phyloP scores from a whole-genome alignment of 2,888 invertebrate species.

The Melolontha melolontha region DNA sequence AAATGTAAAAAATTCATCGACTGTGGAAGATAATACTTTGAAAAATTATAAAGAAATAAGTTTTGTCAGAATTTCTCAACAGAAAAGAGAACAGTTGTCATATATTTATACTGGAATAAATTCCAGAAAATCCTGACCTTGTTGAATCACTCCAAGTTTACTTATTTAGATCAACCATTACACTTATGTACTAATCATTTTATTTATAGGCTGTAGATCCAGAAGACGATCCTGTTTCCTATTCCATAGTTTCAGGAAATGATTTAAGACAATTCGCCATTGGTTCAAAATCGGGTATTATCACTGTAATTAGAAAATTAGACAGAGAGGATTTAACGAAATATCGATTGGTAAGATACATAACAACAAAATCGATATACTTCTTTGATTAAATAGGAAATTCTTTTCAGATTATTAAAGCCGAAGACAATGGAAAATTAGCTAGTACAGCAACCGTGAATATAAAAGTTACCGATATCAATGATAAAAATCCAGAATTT shows the following conservation, averaged over 20 bases:
- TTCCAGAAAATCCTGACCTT: no score
- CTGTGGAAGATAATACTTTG: no score
- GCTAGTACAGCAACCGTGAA: constrained; percentile 87
- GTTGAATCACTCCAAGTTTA: no score
- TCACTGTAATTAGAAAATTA: constrained; percentile 85
- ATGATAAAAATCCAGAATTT: constrained; percentile 92
- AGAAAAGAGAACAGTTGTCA: no score
- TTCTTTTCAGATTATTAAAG: constrained; percentile 77
- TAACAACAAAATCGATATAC: neutral
- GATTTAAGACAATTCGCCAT: constrained; percentile 90
- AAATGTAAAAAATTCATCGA: no score
- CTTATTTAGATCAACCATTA: no score
- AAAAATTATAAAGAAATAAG: no score
- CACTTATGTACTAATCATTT: no score
- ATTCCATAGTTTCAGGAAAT: constrained; percentile 89
- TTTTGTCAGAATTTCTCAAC: no score
- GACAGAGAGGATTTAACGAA: constrained; percentile 91
- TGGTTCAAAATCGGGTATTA: constrained; percentile 87
- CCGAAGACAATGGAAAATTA: constrained; percentile 87
- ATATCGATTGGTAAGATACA: constrained; percentile 81
- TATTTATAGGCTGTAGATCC: constrained; percentile 84
- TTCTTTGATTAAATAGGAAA: neutral
- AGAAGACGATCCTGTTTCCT: constrained; percentile 87
- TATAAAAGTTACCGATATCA: constrained; percentile 90
- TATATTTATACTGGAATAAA: no score